phyloP scores from a whole-genome alignment of 2,113 vertebrate species.

The Odontesthes bonariensis region DNA sequence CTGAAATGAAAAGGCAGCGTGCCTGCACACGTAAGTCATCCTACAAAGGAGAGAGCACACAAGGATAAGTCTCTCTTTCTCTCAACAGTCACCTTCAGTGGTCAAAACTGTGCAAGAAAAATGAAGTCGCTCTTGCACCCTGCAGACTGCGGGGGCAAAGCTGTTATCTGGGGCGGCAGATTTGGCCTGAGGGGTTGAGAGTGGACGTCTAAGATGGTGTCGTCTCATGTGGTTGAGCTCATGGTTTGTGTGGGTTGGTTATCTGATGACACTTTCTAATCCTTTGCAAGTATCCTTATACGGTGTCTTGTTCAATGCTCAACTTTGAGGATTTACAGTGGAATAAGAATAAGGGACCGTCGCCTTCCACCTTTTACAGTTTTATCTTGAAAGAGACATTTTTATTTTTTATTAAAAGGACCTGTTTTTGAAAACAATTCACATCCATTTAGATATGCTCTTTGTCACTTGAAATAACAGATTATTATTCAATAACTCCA shows the following conservation, averaged over 20 bases:
- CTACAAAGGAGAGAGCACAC: constrained; percentile 9
- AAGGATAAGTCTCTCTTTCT: constrained; percentile 59
- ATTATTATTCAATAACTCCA: constrained; percentile 28
- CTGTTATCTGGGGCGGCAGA: constrained; percentile 67
- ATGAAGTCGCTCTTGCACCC: constrained; percentile 26
- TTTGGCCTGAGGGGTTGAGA: constrained; percentile 51
- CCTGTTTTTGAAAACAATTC: constrained; percentile 22
- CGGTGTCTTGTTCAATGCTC: constrained; percentile 43
- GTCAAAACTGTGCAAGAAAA: constrained; percentile 38
- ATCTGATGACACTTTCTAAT: constrained; percentile 75
- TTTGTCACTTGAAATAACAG: constrained; percentile 21
- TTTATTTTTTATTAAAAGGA: constrained; percentile 21
- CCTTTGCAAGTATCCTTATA: constrained; percentile 47
- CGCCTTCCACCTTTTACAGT: constrained; percentile 49
- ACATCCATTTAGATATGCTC: constrained; percentile 32
- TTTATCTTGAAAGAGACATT: constrained; percentile 21
- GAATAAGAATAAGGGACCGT: constrained; percentile 52
- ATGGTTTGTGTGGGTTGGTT: constrained; percentile 51
- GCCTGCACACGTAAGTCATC: constrained; percentile 55
- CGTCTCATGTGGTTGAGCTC: constrained; percentile 51
- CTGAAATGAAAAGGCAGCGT: constrained; percentile 11
- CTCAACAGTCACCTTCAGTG: constrained; percentile 28
- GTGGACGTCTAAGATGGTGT: constrained; percentile 48
- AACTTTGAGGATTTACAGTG: constrained; percentile 63
- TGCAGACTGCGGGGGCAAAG: constrained; percentile 12